Evolutionary conservation across 1,140 invertebrate genomes (phyloP), one percentile per base, ranked within the genome.

Genomic region (Vanessa atalanta): DNA sequence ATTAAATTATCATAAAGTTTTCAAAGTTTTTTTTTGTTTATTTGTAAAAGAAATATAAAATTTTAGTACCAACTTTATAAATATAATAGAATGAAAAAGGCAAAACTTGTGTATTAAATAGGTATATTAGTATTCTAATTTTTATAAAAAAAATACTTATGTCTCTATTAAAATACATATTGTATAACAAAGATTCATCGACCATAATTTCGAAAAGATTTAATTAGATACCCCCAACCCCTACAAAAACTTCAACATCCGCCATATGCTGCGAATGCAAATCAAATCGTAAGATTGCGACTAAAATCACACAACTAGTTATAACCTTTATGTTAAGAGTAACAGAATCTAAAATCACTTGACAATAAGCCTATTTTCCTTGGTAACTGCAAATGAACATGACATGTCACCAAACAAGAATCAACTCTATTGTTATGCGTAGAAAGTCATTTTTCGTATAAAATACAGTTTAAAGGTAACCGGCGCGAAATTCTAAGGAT

Each of bases 231-330:
- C 60, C 57, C 68, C 72, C 76, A 79, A 79, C 65, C 73, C 79
- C 65, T 78, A 82, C 77, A 82, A 82, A 82, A 80, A 73, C 75
- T 61, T 51, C 48, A 71, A 77, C 75, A 76, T 80, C 79, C 81
- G 81, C 81, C 81, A 82, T 80, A 82, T 82, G 78, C 43, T 14
- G 43, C 16, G 63, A 60, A 37, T 66, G 43, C 53, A 43, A 48
- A 71, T 53, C 50, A 20, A 57, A 57, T 57, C 53, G 53, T 20
- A 57, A 20, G 53, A 57, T 43, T 43, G 31, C 57, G 31, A 1
- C 13, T 14, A 61, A 37, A 37, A 26, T 61, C 8, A 31, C 13
- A 12, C 26, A 12, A 60, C 12, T 12, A 51, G 14, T 51, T 26
- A 60, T 16, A n/a, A 16, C 20, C 20, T 31, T 26, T 61, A 61